These are phyloP conservation scores for Azemiops feae DNA, from an alignment of 2,113 vertebrate species.

Conservation along the genomic window DNA sequence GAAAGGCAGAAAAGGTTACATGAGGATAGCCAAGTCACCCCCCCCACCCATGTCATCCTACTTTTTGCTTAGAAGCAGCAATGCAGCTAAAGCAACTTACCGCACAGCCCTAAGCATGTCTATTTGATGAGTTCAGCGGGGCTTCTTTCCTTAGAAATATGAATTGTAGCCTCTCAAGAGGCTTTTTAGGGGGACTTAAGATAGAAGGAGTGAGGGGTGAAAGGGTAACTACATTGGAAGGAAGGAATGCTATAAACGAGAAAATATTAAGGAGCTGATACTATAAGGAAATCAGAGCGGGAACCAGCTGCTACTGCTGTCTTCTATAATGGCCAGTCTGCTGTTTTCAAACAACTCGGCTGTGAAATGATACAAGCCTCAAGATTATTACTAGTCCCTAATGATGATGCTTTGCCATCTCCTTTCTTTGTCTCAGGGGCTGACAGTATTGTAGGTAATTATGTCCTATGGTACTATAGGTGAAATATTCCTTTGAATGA, in stretches of 20 bases:
- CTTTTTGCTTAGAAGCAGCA: conserved; percentile 24
- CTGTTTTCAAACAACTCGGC: conserved; percentile 59
- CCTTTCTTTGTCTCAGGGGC: conserved; percentile 1
- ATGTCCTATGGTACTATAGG: conserved; percentile 11
- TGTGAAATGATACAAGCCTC: conserved; percentile 67
- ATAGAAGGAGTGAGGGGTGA: conserved; percentile 24
- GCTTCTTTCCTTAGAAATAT: not conserved
- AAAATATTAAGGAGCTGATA: conserved; percentile 35
- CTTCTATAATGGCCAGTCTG: conserved; percentile 59
- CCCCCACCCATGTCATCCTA: not conserved
- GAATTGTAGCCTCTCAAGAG: not conserved
- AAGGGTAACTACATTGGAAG: not conserved
- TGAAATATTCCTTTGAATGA: conserved; percentile 45
- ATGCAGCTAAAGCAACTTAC: not conserved
- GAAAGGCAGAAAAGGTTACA: not conserved
- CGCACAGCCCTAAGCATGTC: not conserved
- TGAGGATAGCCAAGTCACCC: conserved; percentile 10
- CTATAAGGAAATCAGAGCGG: conserved; percentile 45
- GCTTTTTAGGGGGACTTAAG: conserved; percentile 11
- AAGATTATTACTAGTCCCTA: conserved; percentile 56
- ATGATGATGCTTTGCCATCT: not conserved
- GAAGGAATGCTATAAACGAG: conserved; percentile 30
- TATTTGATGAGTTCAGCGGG: not conserved
- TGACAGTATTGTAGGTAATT: conserved; percentile 3
- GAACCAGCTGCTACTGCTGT: conserved; percentile 54